Conservation (phyloP, 2,797 vertebrate species). For the Typhlichthys eigenmanni region DNA sequence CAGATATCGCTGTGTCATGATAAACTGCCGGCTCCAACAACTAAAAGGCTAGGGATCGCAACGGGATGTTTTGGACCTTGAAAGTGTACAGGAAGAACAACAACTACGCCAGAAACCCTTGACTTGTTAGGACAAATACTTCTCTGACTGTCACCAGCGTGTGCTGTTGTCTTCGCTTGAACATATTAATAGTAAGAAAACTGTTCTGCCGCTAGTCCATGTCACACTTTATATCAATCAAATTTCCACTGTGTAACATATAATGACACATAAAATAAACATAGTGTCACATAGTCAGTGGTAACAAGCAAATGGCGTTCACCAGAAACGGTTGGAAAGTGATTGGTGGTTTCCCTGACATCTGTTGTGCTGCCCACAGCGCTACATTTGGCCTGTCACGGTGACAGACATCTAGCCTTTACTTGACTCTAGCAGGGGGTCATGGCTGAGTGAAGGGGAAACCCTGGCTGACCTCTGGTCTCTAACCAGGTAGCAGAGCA, state of each 20-base stretch:
- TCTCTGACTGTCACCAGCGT: constrained; percentile 29
- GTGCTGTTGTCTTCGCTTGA: constrained; percentile 28
- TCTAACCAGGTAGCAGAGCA: constrained; percentile 60
- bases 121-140: constrained; percentile 45
- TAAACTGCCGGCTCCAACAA: constrained; percentile 65
- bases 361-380: constrained; percentile 51
- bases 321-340: constrained; percentile 8
- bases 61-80: constrained; percentile 75
- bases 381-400: constrained; percentile 25
- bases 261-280: constrained; percentile 11
- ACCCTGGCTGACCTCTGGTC: constrained; percentile 32
- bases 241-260: constrained; percentile 9
- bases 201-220: constrained; percentile 5
- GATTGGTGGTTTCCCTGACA: constrained; percentile 54
- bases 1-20: constrained; percentile 77
- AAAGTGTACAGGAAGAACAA: constrained; percentile 64
- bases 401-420: constrained; percentile 65
- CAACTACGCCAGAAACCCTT: constrained; percentile 55
- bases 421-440: constrained; percentile 58
- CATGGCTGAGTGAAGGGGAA: constrained; percentile 57
- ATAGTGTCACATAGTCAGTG: too few species aligned
- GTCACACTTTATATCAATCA: constrained; percentile 5
- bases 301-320: constrained; percentile 7
- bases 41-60: constrained; percentile 65
- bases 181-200: constrained; percentile 1